phyloP scores from a whole-genome alignment of 2,113 vertebrate genomes.

The Rhodinocichla rosea region DNA sequence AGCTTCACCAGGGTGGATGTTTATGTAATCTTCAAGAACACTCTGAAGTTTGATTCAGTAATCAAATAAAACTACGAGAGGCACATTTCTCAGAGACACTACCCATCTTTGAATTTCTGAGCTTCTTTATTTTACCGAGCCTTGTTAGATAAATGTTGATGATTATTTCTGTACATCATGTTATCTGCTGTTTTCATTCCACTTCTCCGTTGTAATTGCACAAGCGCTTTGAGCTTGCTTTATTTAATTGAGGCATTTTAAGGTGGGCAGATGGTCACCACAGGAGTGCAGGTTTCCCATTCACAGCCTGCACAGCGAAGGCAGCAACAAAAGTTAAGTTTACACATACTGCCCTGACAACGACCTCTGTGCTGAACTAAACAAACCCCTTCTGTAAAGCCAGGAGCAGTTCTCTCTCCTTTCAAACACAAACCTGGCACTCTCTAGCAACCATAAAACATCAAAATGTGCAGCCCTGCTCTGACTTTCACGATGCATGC shows the following conservation, averaged over 20 bases:
- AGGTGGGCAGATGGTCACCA: constrained; percentile 20
- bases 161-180: neutral
- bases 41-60: constrained; percentile 41
- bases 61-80: constrained; percentile 33
- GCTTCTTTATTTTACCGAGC: neutral
- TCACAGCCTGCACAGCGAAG: neutral
- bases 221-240: neutral
- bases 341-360: constrained; percentile 17
- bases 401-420: neutral
- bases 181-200: neutral
- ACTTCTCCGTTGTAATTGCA: neutral
- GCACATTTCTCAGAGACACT: neutral
- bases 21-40: constrained; percentile 14
- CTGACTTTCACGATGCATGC: neutral
- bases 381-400: neutral
- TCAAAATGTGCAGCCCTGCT: neutral
- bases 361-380: constrained; percentile 3
- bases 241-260: neutral
- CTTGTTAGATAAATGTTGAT: neutral
- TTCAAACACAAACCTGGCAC: neutral
- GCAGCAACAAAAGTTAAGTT: neutral
- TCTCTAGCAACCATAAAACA: neutral
- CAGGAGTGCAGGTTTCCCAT: neutral
- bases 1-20: constrained; percentile 16
- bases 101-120: neutral